Percentiles rank a stretch among this genome's conserved stretches.
phyloP scores from a whole-genome alignment of 2,888 invertebrate genomes.

The Drosophila buzzatii region DNA sequence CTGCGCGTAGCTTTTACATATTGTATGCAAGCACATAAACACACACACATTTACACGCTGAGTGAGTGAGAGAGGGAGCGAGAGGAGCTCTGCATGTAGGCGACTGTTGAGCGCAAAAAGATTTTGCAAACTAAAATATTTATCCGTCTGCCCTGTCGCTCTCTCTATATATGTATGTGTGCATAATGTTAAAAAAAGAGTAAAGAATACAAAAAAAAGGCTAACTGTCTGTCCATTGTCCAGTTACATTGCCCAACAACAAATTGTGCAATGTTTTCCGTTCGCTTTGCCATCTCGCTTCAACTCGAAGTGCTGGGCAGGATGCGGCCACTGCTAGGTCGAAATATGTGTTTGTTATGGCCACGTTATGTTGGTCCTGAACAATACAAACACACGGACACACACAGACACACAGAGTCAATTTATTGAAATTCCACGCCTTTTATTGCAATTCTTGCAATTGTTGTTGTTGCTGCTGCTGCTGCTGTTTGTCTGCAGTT shows the following conservation, averaged over 20 bases:
- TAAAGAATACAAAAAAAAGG: constrained; percentile 11
- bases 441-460: constrained; percentile 27
- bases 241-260: constrained; percentile 52
- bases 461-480: constrained; percentile 28
- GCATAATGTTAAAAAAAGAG: constrained; percentile 12
- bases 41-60: constrained; percentile 26
- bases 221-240: constrained; percentile 40
- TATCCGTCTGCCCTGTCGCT: constrained; percentile 58
- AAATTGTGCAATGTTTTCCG: constrained; percentile 78
- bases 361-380: constrained; percentile 80
- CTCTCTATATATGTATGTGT: not conserved
- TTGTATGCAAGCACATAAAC: constrained; percentile 62
- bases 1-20: constrained; percentile 82
- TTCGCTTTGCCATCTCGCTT: constrained; percentile 57
- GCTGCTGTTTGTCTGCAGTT: constrained; percentile 55
- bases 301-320: constrained; percentile 51
- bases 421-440: constrained; percentile 73
- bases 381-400: constrained; percentile 56
- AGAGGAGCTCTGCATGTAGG: constrained; percentile 1
- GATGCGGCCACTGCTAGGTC: constrained; percentile 78
- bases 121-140: constrained; percentile 75
- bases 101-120: constrained; percentile 74
- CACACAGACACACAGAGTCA: constrained; percentile 44
- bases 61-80: constrained; percentile 5
- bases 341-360: constrained; percentile 85